Evolutionary conservation across 2,113 vertebrate genomes (phyloP), one percentile per base, ranked within the genome.

Genomic region (Coptodon rendalli): DNA sequence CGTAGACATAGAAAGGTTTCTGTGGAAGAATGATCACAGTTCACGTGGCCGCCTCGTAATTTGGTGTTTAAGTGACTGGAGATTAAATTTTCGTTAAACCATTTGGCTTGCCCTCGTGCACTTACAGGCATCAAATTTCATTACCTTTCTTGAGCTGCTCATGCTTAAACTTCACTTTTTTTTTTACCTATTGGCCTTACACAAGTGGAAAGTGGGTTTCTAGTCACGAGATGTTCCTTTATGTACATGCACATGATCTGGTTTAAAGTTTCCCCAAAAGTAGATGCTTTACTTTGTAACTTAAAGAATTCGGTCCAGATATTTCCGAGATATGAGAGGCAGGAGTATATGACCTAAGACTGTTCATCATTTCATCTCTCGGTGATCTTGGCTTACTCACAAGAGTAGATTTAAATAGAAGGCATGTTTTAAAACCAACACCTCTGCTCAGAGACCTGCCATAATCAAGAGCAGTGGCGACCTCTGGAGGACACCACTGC

Each of bases 21-120:
- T 73, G 45, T 73, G n/a, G 22, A 27, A 50, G 71, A 52, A 78
- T 50, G 9, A 50, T 27, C 9, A 31, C 43, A 50, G 45, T 78
- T 78, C 71, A 78, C 0, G 10, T 78, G 73, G 27, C 73, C 0
- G 2, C 24, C 0, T 3, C 0, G 2, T 31, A 78, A 31, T 50
- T 48, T 50, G 71, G 43, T 76, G 9, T 76, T 48, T 76, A 19
- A 76, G 24, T 76, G 27, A 78, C 45, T 9, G 17, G 43, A 78
- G 27, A 78, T 78, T 31, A 19, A 78, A 78, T 78, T 78, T 78
- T 78, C 27, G 11, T 50, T 78, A 78, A 78, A 78, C 73, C 73
- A 78, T 52, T 50, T 78, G 73, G 27, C 45, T 17, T 0, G 24
- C 24, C 43, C 24, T 76, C 43, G 16, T 50, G 71, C 73, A 7